Percentiles rank a stretch among this genome's conserved stretches.
These are phyloP conservation scores for Pseudomyrmex concolor DNA, from an alignment of 1,140 invertebrate genomes.

Conservation along the genomic window DNA sequence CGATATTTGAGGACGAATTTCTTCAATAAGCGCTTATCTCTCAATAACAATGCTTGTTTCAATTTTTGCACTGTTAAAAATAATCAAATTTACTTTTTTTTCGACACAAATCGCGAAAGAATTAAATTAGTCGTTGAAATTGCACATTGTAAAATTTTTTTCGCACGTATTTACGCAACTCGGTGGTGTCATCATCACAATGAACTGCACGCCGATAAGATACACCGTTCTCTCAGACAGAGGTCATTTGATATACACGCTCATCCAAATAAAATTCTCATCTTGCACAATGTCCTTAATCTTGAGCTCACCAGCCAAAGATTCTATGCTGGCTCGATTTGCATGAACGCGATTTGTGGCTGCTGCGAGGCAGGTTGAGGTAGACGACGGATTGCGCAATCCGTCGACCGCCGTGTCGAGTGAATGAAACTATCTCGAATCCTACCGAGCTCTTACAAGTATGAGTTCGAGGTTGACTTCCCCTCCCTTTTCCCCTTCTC, in stretches of 20 bases:
- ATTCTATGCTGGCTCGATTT: constrained; percentile 59
- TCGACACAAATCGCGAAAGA: not conserved
- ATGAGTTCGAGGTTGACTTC: constrained; percentile 26
- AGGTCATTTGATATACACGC: constrained; percentile 57
- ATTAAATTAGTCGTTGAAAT: no score
- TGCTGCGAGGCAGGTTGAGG: constrained; percentile 51
- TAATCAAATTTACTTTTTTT: not conserved
- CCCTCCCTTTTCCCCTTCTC: no score
- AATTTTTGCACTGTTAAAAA: no score
- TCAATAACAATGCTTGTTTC: no score
- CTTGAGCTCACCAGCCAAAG: constrained; percentile 63
- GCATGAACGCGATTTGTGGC: constrained; percentile 55
- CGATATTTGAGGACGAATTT: no score
- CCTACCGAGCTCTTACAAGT: constrained; percentile 61
- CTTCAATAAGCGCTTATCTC: no score
- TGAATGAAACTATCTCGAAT: constrained; percentile 75
- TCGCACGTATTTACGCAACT: not conserved
- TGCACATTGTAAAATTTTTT: not conserved
- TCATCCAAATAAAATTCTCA: constrained; percentile 56
- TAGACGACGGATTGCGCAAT: constrained; percentile 62
- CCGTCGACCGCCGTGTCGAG: constrained; percentile 50
- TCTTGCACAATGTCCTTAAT: constrained; percentile 70
- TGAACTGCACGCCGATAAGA: constrained; percentile 4
- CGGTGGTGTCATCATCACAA: not conserved
- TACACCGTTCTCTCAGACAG: constrained; percentile 6